Evolutionary conservation across 1,140 invertebrate species (phyloP).

Genomic region (Rhyacophila brunnea): DNA sequence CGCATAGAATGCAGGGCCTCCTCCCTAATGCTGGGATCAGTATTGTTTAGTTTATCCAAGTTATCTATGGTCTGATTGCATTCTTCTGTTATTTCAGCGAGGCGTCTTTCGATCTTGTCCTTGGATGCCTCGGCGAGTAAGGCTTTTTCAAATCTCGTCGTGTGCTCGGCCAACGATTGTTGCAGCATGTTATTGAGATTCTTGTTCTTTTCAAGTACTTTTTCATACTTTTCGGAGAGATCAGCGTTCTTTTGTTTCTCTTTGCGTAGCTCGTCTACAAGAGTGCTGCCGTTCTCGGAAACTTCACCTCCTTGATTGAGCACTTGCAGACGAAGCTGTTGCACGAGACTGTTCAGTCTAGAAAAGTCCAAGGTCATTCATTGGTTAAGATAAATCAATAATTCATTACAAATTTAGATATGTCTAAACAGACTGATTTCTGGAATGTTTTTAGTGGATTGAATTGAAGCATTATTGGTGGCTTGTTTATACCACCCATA

Average conservation of each 20-base stretch:
- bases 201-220: slow-evolving; percentile 56
- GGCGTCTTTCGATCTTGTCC: slow-evolving; percentile 64
- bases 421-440: no score
- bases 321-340: slow-evolving; percentile 64
- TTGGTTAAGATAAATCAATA: no score
- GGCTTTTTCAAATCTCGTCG: slow-evolving; percentile 60
- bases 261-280: slow-evolving; percentile 54
- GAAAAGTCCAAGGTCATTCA: no score
- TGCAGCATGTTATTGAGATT: slow-evolving; percentile 59
- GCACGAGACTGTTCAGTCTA: slow-evolving; percentile 63
- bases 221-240: slow-evolving; percentile 50
- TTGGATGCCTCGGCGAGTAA: slow-evolving; percentile 63
- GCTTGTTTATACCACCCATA: no score
- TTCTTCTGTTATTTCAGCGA: slow-evolving; percentile 63
- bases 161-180: slow-evolving; percentile 59
- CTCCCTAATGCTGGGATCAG: slow-evolving; percentile 47
- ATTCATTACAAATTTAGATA: no score
- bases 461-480: no score
- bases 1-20: slow-evolving; percentile 52
- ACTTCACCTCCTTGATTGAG: slow-evolving; percentile 44
- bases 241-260: slow-evolving; percentile 50
- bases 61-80: slow-evolving; percentile 58
- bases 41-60: slow-evolving; percentile 40
- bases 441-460: no score
- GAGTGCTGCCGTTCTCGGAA: slow-evolving; percentile 42